Conservation (phyloP, 2,113 vertebrate species). For the Pitta sordida region DNA sequence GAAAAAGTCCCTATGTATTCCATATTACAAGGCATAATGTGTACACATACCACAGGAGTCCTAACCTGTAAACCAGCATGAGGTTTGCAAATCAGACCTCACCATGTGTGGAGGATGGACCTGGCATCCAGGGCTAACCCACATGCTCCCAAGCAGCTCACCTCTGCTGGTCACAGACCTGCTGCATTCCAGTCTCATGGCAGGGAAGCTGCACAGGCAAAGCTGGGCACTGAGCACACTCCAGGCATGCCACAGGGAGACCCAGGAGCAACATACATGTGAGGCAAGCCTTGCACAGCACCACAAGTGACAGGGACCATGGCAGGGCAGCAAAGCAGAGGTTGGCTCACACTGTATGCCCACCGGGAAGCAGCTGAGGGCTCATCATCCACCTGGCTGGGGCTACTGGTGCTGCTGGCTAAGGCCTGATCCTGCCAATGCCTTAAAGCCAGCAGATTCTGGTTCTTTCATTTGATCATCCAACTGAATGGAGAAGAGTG, state of each 20-base stretch:
- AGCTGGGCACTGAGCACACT: rapidly evolving
- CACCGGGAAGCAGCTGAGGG: not conserved
- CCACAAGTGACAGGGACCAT: rapidly evolving
- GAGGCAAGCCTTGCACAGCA: not conserved
- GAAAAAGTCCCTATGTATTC: not conserved
- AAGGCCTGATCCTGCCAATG: not conserved
- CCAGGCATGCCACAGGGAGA: not conserved
- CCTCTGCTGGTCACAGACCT: not conserved
- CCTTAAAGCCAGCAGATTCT: not conserved
- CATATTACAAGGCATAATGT: not conserved
- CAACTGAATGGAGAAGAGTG: not conserved
- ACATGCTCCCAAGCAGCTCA: not conserved
- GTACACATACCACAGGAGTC: not conserved
- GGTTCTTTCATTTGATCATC: not conserved
- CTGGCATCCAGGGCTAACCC: not conserved
- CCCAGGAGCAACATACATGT: rapidly evolving
- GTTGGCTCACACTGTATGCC: not conserved
- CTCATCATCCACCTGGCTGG: not conserved
- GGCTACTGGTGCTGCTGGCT: not conserved
- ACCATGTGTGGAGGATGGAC: not conserved
- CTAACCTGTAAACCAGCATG: not conserved
- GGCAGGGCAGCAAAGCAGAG: not conserved
- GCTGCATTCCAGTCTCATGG: not conserved
- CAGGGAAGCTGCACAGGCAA: not conserved
- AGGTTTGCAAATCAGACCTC: not conserved